Conservation (phyloP, 2,888 invertebrate species). For the Orthosia cruda region DNA sequence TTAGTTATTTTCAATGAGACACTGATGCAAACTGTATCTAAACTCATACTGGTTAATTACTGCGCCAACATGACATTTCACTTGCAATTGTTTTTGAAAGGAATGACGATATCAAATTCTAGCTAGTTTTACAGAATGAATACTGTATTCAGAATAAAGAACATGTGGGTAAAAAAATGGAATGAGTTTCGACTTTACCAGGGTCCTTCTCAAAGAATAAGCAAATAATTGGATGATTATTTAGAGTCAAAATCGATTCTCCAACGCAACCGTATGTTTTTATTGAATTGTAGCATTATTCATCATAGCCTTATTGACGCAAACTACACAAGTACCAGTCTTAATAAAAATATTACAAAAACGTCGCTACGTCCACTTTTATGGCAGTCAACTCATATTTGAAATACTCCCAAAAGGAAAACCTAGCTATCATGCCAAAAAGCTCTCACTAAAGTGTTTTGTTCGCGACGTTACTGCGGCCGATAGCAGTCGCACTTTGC, state of each 20-base stretch:
- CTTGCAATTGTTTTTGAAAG: no score
- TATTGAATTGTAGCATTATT: no score
- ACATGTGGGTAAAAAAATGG: no score
- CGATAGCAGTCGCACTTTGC: slow-evolving; percentile 85
- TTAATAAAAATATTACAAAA: neutral
- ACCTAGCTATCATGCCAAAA: slow-evolving; percentile 20
- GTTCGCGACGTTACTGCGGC: slow-evolving; percentile 87
- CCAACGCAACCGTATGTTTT: no score
- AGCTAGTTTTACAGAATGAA: no score
- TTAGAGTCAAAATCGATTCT: no score
- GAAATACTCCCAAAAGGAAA: neutral
- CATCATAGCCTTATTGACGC: neutral
- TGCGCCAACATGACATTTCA: no score
- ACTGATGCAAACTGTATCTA: neutral
- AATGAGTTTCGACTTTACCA: no score
- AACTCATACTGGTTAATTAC: neutral
- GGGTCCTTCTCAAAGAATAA: no score
- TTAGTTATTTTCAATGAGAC: neutral
- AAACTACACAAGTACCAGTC: neutral
- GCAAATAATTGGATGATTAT: no score
- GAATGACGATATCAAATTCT: no score
- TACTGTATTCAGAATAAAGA: no score
- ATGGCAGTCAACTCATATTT: neutral
- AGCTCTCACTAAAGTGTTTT: slow-evolving; percentile 71
- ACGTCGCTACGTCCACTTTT: neutral